Evolutionary conservation across 2,797 vertebrate genomes (phyloP).

Genomic region (Gobio occitaniae): DNA sequence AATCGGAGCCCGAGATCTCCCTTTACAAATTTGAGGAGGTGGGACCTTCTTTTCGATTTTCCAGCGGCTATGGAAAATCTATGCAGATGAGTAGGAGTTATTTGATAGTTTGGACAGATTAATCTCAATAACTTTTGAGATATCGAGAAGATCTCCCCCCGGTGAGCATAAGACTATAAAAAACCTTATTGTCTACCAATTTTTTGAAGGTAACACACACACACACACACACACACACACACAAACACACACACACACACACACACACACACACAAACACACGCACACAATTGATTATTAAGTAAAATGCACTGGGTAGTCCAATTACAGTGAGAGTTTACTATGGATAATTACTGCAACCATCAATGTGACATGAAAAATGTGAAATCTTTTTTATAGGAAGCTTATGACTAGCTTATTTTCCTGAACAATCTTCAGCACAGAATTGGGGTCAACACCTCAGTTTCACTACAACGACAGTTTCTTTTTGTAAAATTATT

Average conservation of each 20-base stretch:
- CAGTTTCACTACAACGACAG: conserved; percentile 41
- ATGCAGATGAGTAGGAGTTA: no score
- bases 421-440: conserved; percentile 8
- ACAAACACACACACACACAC: no score
- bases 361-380: neutral
- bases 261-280: neutral
- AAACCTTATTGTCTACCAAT: no score
- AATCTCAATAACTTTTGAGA: no score
- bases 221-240: no score
- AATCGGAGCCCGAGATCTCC: no score
- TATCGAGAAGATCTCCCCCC: no score
- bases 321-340: neutral
- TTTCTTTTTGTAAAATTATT: conserved; percentile 54
- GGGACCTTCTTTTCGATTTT: no score
- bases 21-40: no score
- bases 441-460: conserved; percentile 38
- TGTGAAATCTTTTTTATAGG: neutral
- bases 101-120: no score
- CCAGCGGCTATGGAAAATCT: no score
- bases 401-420: conserved; percentile 19
- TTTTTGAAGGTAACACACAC: neutral
- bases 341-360: neutral
- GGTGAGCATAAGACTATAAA: no score
- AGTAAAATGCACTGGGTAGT: neutral
- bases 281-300: neutral